Conservation (phyloP, 2,113 vertebrate species). For the Colius striatus region DNA sequence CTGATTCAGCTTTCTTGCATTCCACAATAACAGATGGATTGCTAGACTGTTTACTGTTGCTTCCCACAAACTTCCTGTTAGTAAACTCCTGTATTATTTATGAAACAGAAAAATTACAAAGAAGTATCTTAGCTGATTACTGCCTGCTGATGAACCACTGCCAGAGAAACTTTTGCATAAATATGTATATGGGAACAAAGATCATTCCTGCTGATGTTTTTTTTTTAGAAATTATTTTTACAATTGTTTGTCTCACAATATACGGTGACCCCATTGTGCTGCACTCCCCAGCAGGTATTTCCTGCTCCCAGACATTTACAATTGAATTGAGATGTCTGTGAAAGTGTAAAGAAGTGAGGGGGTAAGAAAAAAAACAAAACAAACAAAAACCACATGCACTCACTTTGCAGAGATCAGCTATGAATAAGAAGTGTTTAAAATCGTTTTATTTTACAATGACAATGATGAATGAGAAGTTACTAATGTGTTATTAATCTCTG, state of each 20-base stretch:
- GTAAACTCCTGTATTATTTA: slow-evolving; percentile 85
- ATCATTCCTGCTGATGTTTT: neutral
- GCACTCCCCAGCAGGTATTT: neutral
- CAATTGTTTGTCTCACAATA: neutral
- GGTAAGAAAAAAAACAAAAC: neutral
- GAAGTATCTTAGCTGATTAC: slow-evolving; percentile 73
- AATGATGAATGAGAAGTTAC: neutral
- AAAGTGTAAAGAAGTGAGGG: neutral
- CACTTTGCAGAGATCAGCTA: neutral
- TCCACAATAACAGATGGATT: slow-evolving; percentile 81
- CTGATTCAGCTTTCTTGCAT: slow-evolving; percentile 79
- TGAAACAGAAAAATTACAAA: slow-evolving; percentile 82
- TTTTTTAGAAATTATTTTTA: neutral
- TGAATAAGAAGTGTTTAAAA: neutral
- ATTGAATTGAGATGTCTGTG: neutral
- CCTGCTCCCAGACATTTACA: neutral
- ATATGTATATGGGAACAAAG: slow-evolving; percentile 14
- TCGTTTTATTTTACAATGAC: neutral
- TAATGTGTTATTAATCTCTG: neutral
- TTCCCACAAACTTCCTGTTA: slow-evolving; percentile 82
- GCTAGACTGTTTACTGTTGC: slow-evolving; percentile 81
- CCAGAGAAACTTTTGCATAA: slow-evolving; percentile 63
- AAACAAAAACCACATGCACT: neutral
- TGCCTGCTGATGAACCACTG: slow-evolving; percentile 72
- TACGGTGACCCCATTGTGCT: neutral